These are phyloP conservation scores for Macrobrachium rosenbergii DNA, from an alignment of 1,140 invertebrate species.

Conservation along the genomic window DNA sequence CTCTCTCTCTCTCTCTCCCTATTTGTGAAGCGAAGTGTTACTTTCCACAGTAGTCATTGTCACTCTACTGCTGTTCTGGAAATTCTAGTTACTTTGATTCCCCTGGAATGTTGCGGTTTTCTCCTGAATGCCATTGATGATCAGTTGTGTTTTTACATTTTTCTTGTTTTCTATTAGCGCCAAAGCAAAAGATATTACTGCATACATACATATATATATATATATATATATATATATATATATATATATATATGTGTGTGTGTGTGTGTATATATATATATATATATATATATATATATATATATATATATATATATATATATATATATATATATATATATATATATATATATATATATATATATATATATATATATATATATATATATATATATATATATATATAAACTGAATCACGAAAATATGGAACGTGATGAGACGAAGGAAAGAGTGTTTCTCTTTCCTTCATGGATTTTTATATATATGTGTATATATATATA, in stretches of 20 bases:
- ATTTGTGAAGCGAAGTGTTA: too few relatives aligned
- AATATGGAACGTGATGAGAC: too few relatives aligned
- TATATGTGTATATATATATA: conserved; percentile 23
- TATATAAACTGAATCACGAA: too few relatives aligned
- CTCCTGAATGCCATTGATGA: too few relatives aligned
- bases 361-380: conserved; percentile 41
- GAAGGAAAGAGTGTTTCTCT: too few relatives aligned
- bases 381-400: too few relatives aligned
- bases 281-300: conserved; percentile 31
- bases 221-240: conserved; percentile 22
- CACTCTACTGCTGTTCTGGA: background rate
- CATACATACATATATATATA: conserved; percentile 8
- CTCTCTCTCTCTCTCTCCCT: background rate
- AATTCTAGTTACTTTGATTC: background rate
- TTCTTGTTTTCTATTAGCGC: too few relatives aligned
- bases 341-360: conserved; percentile 35
- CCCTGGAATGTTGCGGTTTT: background rate
- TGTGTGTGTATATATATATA: conserved; percentile 13
- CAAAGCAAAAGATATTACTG: too few relatives aligned
- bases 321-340: conserved; percentile 39
- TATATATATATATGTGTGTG: conserved; percentile 7
- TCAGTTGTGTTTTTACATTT: too few relatives aligned
- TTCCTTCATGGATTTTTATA: too few relatives aligned
- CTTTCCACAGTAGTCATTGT: background rate
- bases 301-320: conserved; percentile 17